These are phyloP conservation scores for Salarias fasciatus DNA, from an alignment of 2,797 vertebrate species.

Conservation along the genomic window DNA sequence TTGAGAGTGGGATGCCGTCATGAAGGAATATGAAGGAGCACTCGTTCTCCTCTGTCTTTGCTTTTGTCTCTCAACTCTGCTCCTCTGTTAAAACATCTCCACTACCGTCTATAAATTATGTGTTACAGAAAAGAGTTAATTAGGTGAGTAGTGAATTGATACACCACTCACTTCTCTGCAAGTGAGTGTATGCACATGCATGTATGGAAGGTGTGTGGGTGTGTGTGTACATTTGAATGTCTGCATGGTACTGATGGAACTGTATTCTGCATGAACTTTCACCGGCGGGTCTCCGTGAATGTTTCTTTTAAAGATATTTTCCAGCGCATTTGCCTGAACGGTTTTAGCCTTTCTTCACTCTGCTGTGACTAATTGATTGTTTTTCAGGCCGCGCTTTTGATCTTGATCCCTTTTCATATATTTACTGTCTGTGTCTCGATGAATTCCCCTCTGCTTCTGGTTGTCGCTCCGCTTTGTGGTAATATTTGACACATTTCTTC, in stretches of 20 bases:
- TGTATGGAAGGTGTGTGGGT: conserved; percentile 52
- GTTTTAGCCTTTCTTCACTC: conserved; percentile 47
- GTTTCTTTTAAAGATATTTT: conserved; percentile 28
- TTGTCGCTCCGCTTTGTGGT: conserved; percentile 3
- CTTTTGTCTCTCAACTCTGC: conserved; percentile 78
- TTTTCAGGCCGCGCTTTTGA: conserved; percentile 54
- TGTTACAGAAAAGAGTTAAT: conserved; percentile 84
- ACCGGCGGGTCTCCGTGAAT: conserved; percentile 34
- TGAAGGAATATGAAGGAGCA: conserved; percentile 78
- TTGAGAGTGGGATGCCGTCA: conserved; percentile 71
- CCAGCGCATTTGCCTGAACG: conserved; percentile 36
- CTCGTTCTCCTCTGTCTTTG: conserved; percentile 78
- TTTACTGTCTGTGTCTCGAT: conserved; percentile 20
- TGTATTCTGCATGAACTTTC: conserved; percentile 67
- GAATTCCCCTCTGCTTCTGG: conserved; percentile 23
- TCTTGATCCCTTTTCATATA: conserved; percentile 43
- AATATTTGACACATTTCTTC: neutral
- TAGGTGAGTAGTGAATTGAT: conserved; percentile 84
- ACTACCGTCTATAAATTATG: conserved; percentile 82
- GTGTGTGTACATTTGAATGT: conserved; percentile 15
- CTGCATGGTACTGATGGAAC: conserved; percentile 54
- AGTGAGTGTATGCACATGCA: conserved; percentile 69
- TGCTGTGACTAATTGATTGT: conserved; percentile 70
- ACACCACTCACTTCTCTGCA: conserved; percentile 57
- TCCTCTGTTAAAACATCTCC: conserved; percentile 80